Base-by-base conservation (phyloP, 2,113 vertebrate genomes). In the Syrrhaptes paradoxus region DNA sequence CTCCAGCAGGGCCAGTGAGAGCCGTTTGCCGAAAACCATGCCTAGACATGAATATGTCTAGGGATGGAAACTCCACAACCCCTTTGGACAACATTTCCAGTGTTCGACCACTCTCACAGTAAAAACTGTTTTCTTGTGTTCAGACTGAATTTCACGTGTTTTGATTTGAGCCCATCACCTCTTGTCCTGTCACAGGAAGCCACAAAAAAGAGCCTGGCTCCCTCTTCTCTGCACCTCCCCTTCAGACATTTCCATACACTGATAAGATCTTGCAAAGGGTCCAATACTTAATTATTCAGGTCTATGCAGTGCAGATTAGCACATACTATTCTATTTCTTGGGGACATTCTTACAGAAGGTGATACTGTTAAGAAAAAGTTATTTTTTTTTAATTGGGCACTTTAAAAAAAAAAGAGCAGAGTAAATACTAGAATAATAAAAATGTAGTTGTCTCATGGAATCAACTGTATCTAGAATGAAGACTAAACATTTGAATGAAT, bases 1-100 rank as follows among this genome's bases (percentile, higher is more conserved):
- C 22, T 48, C 8, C 80, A 65, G 62, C 17, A 66, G 59, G 5
- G 6, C 1, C 4, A 10, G 21, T 0, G 0, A 87, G 17, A 85
- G 57, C 21, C 1, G 0, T 26, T 0, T 61, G 61, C 25, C 28
- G 63, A 72, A 75, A 49, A 73, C 26, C 11, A 41, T 0, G 2
- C 36, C 24, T 67, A 68, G 29, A 51, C 1, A 17, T 22, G 20
- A 61, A 8, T 25, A 38, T 17, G 31, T 66, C 26, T 55, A 81
- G n/a, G 55, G 31, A 77, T 0, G 0, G 26, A 87, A 18, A 58
- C 28, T 82, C 48, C 17, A 70, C 17, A 22, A 17, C 6, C 38
- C 63, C 7, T 41, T 41, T 17, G 48, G 38, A 16, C 7, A 66
- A 46, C 34, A 11, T 5, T 54, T 41, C 18, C 49, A 59, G 9